These are phyloP conservation scores for Quadroppia sp. DNA, from an alignment of 2,888 invertebrate species.

Conservation along the genomic window DNA sequence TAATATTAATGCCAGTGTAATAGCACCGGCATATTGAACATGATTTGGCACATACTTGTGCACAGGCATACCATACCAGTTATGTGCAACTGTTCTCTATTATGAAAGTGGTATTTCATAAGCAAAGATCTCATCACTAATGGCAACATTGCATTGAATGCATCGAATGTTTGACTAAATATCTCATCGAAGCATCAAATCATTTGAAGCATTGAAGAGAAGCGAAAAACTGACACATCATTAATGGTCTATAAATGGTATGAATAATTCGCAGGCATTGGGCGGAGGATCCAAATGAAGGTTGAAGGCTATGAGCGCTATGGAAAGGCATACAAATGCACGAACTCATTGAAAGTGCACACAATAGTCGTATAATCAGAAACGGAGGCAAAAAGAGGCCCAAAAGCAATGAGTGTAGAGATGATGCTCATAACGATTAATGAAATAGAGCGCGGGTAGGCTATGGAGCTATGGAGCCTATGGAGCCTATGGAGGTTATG, in stretches of 20 bases:
- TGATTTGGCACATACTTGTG: no score
- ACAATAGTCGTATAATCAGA: slow-evolving; percentile 13
- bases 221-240: slow-evolving; percentile 20
- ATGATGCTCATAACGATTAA: slow-evolving; percentile 21
- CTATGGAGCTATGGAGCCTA: neutral
- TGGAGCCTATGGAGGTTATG: neutral
- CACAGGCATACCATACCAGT: no score
- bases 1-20: no score
- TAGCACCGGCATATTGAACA: no score
- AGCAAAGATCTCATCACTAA: slow-evolving; percentile 3
- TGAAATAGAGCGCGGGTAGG: neutral
- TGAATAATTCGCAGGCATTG: slow-evolving; percentile 30
- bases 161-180: slow-evolving; percentile 24
- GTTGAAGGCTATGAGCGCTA: neutral
- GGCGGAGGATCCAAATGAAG: slow-evolving; percentile 13
- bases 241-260: slow-evolving; percentile 26
- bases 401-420: neutral
- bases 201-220: slow-evolving; percentile 23
- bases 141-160: neutral
- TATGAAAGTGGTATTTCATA: neutral
- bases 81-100: neutral
- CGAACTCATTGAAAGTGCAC: neutral
- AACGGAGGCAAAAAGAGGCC: no score
- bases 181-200: slow-evolving; percentile 28
- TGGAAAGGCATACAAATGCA: neutral